Evolutionary conservation across 2,113 vertebrate species (phyloP).

Genomic region (Brachirus orientalis): DNA sequence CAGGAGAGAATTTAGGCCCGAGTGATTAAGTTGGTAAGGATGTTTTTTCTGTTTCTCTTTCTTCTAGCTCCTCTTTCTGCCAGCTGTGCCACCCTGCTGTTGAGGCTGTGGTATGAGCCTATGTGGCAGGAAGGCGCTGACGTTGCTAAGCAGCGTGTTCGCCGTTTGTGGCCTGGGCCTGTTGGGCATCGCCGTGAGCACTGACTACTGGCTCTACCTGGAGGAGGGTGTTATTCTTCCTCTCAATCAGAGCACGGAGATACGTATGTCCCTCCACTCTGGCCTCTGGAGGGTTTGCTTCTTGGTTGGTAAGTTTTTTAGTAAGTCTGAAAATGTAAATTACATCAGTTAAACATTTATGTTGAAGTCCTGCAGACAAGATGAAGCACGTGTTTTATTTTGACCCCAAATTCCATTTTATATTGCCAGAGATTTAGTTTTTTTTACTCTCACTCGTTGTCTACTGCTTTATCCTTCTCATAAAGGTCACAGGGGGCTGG

Average conservation of each 20-base stretch:
- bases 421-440: not conserved
- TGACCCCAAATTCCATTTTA: not conserved
- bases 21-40: not conserved
- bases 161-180: conserved; percentile 92
- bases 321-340: not conserved
- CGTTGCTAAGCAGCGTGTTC: conserved; percentile 94
- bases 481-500: no score
- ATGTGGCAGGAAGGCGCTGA: conserved; percentile 92
- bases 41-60: not conserved
- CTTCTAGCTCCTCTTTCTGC: conserved; percentile 65
- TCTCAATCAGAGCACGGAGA: conserved; percentile 90
- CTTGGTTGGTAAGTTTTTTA: conserved; percentile 83
- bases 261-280: conserved; percentile 91
- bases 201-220: conserved; percentile 97
- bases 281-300: conserved; percentile 98
- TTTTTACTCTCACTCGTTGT: no score
- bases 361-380: not conserved
- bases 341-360: not conserved
- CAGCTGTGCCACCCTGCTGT: conserved; percentile 48
- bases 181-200: conserved; percentile 93
- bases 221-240: conserved; percentile 92
- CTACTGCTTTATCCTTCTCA: no score
- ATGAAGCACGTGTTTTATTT: not conserved
- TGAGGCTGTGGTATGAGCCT: conserved; percentile 83
- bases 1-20: not conserved